These are phyloP conservation scores for Bujurquina vittata DNA, from an alignment of 2,113 vertebrate genomes.

Conservation along the genomic window DNA sequence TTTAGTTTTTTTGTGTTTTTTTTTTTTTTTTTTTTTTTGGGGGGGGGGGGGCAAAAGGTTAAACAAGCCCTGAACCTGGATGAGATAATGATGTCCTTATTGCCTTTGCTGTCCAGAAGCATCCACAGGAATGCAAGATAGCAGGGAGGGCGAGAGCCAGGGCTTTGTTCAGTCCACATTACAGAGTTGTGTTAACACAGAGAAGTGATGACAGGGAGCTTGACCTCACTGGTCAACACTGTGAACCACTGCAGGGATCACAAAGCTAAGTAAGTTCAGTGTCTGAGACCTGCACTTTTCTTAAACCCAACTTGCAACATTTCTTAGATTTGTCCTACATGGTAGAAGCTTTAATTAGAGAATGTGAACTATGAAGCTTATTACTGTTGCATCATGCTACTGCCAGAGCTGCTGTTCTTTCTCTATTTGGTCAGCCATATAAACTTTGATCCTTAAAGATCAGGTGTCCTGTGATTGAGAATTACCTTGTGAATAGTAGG, in stretches of 20 bases:
- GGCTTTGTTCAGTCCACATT: background rate
- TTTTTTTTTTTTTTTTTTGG: too few species aligned
- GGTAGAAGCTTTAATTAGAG: background rate
- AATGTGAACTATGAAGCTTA: slow-evolving; percentile 2
- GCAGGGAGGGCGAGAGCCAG: background rate
- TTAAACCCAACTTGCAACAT: background rate
- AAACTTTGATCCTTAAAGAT: background rate
- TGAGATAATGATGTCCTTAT: background rate
- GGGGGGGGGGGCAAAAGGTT: background rate
- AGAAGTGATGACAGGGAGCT: background rate
- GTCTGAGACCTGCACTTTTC: background rate
- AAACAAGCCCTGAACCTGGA: background rate
- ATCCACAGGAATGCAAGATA: background rate
- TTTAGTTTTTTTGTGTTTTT: too few species aligned
- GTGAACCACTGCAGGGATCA: background rate
- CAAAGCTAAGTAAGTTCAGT: background rate
- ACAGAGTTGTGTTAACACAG: background rate
- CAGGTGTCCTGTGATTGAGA: background rate
- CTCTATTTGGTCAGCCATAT: background rate
- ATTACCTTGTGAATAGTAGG: background rate
- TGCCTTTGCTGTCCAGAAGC: background rate
- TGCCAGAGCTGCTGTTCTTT: background rate
- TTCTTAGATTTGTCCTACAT: background rate
- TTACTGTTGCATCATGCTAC: background rate
- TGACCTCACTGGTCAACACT: background rate